Evolutionary conservation across 2,888 invertebrate genomes (phyloP), one percentile per base, ranked within the genome.

Genomic region (Lasioglossum lativentre): DNA sequence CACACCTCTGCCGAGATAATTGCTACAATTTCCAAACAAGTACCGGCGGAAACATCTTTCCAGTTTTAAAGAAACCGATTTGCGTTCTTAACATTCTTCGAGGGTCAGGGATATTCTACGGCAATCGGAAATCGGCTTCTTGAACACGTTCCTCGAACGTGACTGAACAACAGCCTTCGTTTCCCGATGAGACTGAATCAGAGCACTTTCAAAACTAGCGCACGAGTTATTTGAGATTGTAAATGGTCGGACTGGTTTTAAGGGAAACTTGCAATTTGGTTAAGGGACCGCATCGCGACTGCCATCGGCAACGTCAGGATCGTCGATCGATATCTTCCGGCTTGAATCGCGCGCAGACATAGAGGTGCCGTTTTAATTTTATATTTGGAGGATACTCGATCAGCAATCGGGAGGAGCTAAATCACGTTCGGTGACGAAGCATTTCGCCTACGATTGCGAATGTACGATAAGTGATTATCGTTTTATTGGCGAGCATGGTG

Each of bases 61-160:
- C 8, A n/a, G 10, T 4, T 56, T n/a, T 56, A 56, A 4, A 12
- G 4, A n/a, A n/a, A 12, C 10, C n/a, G 56, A n/a, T 12, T n/a
- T n/a, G n/a, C n/a, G n/a, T n/a, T 12, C n/a, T n/a, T 10, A 56
- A 56, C n/a, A 4, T 56, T 12, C 10, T 2, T 12, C 16, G n/a
- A 12, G 2, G 1, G 23, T 34, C 19, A 23, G 56, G 38, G 59
- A 72, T 34, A 10, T n/a, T 45, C 19, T 30, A 40, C 19, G 19
- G 42, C 45, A 34, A 10, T 3, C 42, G 38, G 42, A 52, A 34
- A 10, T 3, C 42, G 38, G 38, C 45, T 72, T 66, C 30, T 68
- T 40, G 45, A 66, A 76, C 72, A 66, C 76, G 56, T 83, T 76
- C 8, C 3, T 23, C 38, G 47, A 72, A 30, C 34, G 68, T 77